Evolutionary conservation across 2,113 vertebrate genomes (phyloP).

Genomic region (Drymodes brunneopygia): DNA sequence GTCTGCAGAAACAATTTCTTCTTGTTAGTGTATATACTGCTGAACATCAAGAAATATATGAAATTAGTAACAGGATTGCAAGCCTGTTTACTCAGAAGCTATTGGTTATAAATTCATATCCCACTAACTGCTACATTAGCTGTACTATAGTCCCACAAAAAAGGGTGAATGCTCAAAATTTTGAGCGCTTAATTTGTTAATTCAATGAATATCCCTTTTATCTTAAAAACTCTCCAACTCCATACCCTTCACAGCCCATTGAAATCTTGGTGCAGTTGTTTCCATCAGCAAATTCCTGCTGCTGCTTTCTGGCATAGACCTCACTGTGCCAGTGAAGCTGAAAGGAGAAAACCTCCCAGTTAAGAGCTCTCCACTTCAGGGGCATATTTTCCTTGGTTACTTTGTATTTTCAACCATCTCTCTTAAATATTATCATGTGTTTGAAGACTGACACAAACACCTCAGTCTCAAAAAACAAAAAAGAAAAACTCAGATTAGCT

Average conservation of each 20-base stretch:
- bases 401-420: neutral
- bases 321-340: neutral
- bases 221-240: neutral
- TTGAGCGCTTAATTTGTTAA: neutral
- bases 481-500: neutral
- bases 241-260: neutral
- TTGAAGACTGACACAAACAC: neutral
- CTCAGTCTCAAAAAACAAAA: rapidly evolving
- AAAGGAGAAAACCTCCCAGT: neutral
- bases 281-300: neutral
- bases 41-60: neutral
- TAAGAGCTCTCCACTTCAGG: neutral
- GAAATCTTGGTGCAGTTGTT: neutral
- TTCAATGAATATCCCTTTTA: neutral
- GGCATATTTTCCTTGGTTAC: neutral
- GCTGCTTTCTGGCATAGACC: neutral
- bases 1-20: neutral
- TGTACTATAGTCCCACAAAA: neutral
- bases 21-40: neutral
- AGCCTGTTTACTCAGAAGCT: neutral
- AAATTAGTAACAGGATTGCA: neutral
- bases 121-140: neutral
- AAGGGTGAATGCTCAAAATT: neutral
- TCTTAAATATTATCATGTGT: neutral
- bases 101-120: neutral